These are phyloP conservation scores for Tachycineta bicolor DNA, from an alignment of 2,113 vertebrate species.

Conservation along the genomic window DNA sequence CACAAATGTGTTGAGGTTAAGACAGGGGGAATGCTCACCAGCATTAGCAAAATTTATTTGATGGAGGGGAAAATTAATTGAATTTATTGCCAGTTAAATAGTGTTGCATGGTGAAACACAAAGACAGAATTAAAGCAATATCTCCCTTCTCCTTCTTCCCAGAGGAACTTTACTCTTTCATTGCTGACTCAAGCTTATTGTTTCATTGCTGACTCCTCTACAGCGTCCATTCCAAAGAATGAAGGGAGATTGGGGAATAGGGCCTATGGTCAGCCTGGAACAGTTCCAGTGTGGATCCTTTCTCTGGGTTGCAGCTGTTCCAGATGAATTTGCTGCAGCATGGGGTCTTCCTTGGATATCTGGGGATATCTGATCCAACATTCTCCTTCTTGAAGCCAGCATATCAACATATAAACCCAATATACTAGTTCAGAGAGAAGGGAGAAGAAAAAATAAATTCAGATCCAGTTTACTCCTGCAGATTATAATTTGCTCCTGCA, in stretches of 20 bases:
- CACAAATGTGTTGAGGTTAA: not conserved
- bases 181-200: not conserved
- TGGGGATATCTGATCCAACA: not conserved
- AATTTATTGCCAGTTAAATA: not conserved
- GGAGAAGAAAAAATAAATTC: not conserved
- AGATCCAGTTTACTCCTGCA: not conserved
- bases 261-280: not conserved
- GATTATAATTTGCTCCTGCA: not conserved
- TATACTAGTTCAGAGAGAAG: not conserved
- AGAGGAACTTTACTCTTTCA: not conserved
- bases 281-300: not conserved
- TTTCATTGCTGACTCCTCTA: not conserved
- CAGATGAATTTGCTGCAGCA: not conserved
- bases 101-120: not conserved
- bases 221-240: rapidly evolving
- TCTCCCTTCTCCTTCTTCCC: not conserved
- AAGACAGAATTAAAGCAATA: not conserved
- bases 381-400: not conserved
- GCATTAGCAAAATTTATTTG: not conserved
- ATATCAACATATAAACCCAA: not conserved
- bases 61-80: not conserved
- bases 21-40: not conserved
- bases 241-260: not conserved
- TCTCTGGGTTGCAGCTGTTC: not conserved
- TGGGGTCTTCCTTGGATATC: not conserved